phyloP scores from a whole-genome alignment of 2,797 vertebrate genomes.

The Oryzias dopingdopingensis region DNA sequence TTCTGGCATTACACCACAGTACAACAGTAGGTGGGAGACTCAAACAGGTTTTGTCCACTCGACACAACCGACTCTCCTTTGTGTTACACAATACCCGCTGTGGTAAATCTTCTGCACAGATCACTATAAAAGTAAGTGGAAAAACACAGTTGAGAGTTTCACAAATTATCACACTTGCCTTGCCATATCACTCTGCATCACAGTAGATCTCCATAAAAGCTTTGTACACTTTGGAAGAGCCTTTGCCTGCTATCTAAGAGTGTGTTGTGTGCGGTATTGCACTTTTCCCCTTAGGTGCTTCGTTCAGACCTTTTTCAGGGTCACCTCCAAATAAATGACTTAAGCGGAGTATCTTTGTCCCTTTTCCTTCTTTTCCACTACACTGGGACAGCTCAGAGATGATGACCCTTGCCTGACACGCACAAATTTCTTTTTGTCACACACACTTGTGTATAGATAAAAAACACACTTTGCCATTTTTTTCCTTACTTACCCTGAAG shows the following conservation, averaged over 20 bases:
- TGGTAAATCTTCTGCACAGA: background rate
- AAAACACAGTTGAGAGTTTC: no score
- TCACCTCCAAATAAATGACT: conserved; percentile 60
- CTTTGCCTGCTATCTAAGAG: conserved; percentile 16
- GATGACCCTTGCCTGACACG: conserved; percentile 51
- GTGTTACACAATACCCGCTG: conserved; percentile 25
- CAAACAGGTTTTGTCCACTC: conserved; percentile 29
- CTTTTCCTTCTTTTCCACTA: conserved; percentile 25
- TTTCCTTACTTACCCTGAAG: conserved; percentile 40
- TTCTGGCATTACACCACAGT: conserved; percentile 24
- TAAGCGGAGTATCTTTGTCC: conserved; percentile 44
- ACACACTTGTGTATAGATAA: conserved; percentile 15
- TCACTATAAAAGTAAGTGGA: no score
- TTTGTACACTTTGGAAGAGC: background rate
- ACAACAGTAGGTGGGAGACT: conserved; percentile 28
- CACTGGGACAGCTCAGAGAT: conserved; percentile 39
- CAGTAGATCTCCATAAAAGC: background rate
- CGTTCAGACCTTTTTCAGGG: conserved; percentile 44
- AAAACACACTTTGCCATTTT: conserved; percentile 26
- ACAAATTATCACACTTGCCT: no score
- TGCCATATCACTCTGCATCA: no score
- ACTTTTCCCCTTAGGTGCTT: conserved; percentile 29
- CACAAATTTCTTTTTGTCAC: conserved; percentile 9
- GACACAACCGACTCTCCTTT: conserved; percentile 25
- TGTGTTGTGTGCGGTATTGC: conserved; percentile 23